phyloP scores from a whole-genome alignment of 2,113 vertebrate genomes.

The Himantopus leucocephalus region DNA sequence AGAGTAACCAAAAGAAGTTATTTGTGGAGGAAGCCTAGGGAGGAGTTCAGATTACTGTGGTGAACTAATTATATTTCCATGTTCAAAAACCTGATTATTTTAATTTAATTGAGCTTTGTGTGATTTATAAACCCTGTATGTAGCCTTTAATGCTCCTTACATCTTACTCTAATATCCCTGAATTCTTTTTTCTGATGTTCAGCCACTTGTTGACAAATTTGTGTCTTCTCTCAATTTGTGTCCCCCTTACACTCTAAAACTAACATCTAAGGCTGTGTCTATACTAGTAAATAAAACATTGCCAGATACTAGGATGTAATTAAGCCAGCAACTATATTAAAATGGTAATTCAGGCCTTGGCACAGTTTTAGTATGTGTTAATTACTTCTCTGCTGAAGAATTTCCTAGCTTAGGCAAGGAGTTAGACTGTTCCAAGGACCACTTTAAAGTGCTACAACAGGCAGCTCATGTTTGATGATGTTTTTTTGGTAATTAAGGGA shows the following conservation, averaged over 20 bases:
- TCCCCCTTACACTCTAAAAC: neutral
- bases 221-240: neutral
- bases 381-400: neutral
- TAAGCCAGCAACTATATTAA: neutral
- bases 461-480: neutral
- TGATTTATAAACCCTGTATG: neutral
- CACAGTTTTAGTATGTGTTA: neutral
- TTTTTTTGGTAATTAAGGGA: neutral
- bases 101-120: neutral
- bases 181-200: neutral
- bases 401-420: neutral
- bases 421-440: neutral
- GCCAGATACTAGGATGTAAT: neutral
- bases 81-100: neutral
- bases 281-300: neutral
- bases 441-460: no score
- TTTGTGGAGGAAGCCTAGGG: neutral
- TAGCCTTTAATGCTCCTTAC: neutral
- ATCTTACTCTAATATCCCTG: neutral
- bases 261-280: neutral
- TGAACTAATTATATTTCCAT: neutral
- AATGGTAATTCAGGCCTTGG: neutral
- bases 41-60: neutral
- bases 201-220: neutral
- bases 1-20: neutral